Evolutionary conservation across 2,888 invertebrate genomes (phyloP).

Genomic region (Drosophila limbata): DNA sequence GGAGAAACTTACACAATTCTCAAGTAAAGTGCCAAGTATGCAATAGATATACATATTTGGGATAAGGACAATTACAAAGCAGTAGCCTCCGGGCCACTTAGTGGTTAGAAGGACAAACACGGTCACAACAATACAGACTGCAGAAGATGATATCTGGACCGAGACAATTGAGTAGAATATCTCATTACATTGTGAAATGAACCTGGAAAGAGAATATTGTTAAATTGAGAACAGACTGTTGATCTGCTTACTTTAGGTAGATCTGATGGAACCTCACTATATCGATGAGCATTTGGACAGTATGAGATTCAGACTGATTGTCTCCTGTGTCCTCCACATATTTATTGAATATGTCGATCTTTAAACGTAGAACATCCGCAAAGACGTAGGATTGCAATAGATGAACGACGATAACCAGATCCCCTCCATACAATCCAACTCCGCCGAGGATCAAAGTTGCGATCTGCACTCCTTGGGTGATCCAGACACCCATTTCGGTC

Average conservation of each 20-base stretch:
- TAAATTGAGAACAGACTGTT: not conserved
- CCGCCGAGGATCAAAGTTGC: slow-evolving; percentile 36
- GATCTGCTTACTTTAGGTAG: not conserved
- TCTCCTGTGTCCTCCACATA: not conserved
- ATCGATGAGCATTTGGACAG: not conserved
- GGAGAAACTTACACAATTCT: slow-evolving; percentile 48
- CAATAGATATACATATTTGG: slow-evolving; percentile 67
- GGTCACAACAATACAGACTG: slow-evolving; percentile 59
- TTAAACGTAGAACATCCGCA: slow-evolving; percentile 58
- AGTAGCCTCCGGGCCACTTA: slow-evolving; percentile 64
- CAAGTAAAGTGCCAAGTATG: slow-evolving; percentile 66
- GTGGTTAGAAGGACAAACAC: slow-evolving; percentile 59
- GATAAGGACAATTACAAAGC: slow-evolving; percentile 49
- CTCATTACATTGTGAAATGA: slow-evolving; percentile 50
- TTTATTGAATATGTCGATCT: slow-evolving; percentile 56
- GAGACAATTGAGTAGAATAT: slow-evolving; percentile 55
- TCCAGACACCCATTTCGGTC: slow-evolving; percentile 48
- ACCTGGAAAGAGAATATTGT: slow-evolving; percentile 31
- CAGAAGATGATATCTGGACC: slow-evolving; percentile 49
- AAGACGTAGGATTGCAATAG: slow-evolving; percentile 54
- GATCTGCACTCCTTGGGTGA: slow-evolving; percentile 50
- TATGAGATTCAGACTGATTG: not conserved
- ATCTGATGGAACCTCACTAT: slow-evolving; percentile 13
- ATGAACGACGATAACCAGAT: slow-evolving; percentile 53
- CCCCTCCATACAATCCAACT: slow-evolving; percentile 65